A percentile compares a stretch with the other conserved stretches of the same genome.
These are phyloP conservation scores for Columba guinea DNA, from an alignment of 2,797 vertebrate species.

Conservation along the genomic window DNA sequence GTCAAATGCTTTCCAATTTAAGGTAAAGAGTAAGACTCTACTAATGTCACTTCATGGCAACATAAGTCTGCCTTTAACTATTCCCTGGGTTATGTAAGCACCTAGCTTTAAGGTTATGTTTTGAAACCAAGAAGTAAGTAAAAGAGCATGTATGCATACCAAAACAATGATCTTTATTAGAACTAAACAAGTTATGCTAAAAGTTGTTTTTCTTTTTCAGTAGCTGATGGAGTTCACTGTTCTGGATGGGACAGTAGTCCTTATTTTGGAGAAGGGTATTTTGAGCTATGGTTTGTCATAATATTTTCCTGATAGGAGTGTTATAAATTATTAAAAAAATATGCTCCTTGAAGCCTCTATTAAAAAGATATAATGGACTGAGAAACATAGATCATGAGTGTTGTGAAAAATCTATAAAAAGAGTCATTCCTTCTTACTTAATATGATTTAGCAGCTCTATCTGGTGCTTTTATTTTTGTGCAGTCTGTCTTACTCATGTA, in stretches of 20 bases:
- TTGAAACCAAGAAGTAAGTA: slow-evolving; percentile 42
- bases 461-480: slow-evolving; percentile 38
- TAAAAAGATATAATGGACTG: slow-evolving; percentile 25
- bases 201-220: not conserved
- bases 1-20: slow-evolving; percentile 6
- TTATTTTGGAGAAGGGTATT: slow-evolving; percentile 49
- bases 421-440: not conserved
- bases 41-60: not conserved
- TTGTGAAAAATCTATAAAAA: slow-evolving; percentile 38
- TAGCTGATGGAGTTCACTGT: not conserved
- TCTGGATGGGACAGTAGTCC: not conserved
- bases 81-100: slow-evolving; percentile 27
- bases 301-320: not conserved
- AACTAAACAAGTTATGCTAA: not conserved
- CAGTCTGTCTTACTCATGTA: not conserved
- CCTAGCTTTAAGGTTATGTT: not conserved
- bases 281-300: slow-evolving; percentile 35
- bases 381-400: slow-evolving; percentile 16
- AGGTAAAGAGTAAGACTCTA: not conserved
- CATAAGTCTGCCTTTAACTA: not conserved
- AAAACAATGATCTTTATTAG: slow-evolving; percentile 5
- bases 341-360: not conserved
- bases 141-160: slow-evolving; percentile 31
- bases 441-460: slow-evolving; percentile 23
- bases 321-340: slow-evolving; percentile 22